Conservation (phyloP, 1,140 invertebrate species). For the Ptiloglossa arizonensis region DNA sequence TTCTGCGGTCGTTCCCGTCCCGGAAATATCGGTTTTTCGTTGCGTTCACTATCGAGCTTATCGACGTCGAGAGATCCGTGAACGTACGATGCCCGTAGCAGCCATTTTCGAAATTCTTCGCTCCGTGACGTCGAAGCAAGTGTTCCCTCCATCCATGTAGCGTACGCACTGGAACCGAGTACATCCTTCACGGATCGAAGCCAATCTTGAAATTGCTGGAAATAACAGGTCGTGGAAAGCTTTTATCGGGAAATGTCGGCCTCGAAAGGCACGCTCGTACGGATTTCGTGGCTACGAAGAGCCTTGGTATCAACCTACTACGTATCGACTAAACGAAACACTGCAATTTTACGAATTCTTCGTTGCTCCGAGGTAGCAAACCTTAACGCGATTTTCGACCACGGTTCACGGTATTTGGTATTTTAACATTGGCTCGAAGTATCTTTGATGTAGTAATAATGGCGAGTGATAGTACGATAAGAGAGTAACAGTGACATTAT, state of each 20-base stretch:
- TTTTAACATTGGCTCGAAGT: too few species aligned
- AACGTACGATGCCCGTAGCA: conserved; percentile 31
- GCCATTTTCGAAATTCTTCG: conserved; percentile 65
- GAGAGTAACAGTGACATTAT: too few species aligned
- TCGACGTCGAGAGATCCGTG: neutral
- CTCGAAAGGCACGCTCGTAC: neutral
- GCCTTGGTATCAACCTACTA: too few species aligned
- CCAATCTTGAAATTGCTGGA: conserved; percentile 69
- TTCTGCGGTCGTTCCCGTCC: neutral
- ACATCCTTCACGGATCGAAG: conserved; percentile 57
- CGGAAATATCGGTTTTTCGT: neutral
- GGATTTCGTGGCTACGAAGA: neutral
- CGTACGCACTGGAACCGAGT: conserved; percentile 53
- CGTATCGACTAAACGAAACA: too few species aligned
- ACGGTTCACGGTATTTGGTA: too few species aligned
- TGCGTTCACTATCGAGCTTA: neutral
- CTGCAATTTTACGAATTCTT: too few species aligned
- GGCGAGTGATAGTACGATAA: too few species aligned
- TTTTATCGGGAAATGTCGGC: conserved; percentile 2
- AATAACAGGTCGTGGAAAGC: conserved; percentile 3
- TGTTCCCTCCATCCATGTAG: conserved; percentile 61
- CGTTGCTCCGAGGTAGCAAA: too few species aligned
- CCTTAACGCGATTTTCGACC: too few species aligned
- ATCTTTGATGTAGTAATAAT: too few species aligned
- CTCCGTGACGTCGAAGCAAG: conserved; percentile 41